Base-by-base conservation (phyloP, 2,888 invertebrate genomes). In the Drosophila merina region DNA sequence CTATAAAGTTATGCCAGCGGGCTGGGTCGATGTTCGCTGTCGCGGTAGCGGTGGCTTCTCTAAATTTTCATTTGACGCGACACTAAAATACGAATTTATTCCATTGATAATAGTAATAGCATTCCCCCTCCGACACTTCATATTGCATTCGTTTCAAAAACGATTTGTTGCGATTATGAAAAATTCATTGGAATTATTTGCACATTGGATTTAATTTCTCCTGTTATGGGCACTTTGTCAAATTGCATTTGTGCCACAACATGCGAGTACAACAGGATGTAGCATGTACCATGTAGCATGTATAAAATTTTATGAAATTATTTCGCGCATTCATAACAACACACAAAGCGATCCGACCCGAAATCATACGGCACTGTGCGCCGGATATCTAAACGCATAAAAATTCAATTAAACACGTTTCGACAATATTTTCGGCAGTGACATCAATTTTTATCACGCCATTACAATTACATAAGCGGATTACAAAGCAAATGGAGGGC, bases 321-420 rank as follows among this genome's bases (percentile, higher is more conserved):
- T 81, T 74, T 67, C 48, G 56, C 49, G 52, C 62, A 55, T 20
- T 33, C 55, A 33, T 36, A 49, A 31, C 45, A 49, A 31, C 45
- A 49, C 42, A 44, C 44, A 75, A 75, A 80, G 73, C 40, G 40
- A 42, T 8, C 14, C 14, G 40, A 8, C 20, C 20, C 20, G 20
- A 77, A 73, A 69, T 71, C 79, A 77, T 62, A 36, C 57, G 49
- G 25, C 20, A 36, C 28, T 31, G 31, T 33, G 20, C 20, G 36
- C 40, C 42, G 52, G 38, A 57, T 47, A 38, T 44, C 54, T 66
- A 51, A 80, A 79, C 82, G 79, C 85, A 84, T 84, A 87, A 85
- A 87, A 84, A 87, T 87, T 85, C 84, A 85, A 85, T 85, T 88
- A 85, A 85, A 88, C 82, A 83, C 87, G 87, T 83, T 81, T 81